Percentiles rank a stretch among this genome's conserved stretches.
Conservation (phyloP, 2,888 invertebrate genomes). For the Bugula neritina region DNA sequence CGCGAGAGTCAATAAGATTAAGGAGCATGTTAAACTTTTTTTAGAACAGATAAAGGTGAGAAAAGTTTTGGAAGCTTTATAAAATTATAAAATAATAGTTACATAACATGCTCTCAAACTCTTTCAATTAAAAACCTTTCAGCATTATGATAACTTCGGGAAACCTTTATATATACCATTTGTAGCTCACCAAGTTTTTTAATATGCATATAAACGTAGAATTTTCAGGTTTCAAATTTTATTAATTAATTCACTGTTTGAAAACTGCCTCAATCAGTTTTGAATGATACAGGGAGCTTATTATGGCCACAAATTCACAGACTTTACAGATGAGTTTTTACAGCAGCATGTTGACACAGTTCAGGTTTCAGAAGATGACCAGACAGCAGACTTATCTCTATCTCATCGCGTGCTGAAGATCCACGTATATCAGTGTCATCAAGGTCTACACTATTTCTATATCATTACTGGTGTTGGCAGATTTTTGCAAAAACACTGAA, state of each 20-base stretch:
- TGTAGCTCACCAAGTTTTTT: no score
- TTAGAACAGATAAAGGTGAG: constrained; percentile 11
- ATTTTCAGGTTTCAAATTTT: neutral
- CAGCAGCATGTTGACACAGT: constrained; percentile 42
- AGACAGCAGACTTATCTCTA: neutral
- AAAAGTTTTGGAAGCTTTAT: no score
- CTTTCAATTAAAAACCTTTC: no score
- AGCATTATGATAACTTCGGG: no score
- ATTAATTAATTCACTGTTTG: neutral
- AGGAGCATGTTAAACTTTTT: constrained; percentile 35
- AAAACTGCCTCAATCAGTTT: neutral
- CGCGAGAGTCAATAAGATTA: constrained; percentile 34
- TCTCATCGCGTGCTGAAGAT: constrained; percentile 32
- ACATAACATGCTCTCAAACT: no score
- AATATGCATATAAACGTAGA: no score
- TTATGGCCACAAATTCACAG: constrained; percentile 38
- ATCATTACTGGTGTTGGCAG: no score
- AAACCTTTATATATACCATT: no score
- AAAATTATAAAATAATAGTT: no score
- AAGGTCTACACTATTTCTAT: no score
- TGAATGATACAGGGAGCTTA: constrained; percentile 33
- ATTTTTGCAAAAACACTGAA: no score
- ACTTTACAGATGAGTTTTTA: constrained; percentile 42
- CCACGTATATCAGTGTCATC: constrained; percentile 46
- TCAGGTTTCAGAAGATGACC: constrained; percentile 40